phyloP scores from a whole-genome alignment of 2,113 vertebrate genomes.

The Myotis yumanensis region DNA sequence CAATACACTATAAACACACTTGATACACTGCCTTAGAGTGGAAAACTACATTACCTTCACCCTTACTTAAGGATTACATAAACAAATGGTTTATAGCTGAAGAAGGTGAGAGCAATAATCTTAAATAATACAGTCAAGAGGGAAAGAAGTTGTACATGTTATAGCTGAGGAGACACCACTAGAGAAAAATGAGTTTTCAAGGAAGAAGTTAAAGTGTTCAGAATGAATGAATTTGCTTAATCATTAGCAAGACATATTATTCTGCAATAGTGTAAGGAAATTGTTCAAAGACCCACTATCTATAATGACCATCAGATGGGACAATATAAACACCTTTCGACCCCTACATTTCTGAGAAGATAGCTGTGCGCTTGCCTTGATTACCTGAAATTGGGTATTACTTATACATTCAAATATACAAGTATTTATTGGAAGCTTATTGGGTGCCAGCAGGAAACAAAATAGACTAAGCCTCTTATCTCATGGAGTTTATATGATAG shows the following conservation, averaged over 20 bases:
- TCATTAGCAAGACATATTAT: neutral
- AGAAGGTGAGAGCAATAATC: neutral
- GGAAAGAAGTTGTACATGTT: neutral
- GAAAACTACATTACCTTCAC: neutral
- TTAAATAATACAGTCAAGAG: neutral
- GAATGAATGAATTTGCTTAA: neutral
- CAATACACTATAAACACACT: neutral
- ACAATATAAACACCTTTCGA: neutral
- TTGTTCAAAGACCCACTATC: neutral
- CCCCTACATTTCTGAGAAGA: neutral
- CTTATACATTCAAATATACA: conserved; percentile 6
- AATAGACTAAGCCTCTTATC: neutral
- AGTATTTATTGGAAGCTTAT: neutral
- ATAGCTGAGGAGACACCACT: neutral
- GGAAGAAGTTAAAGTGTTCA: neutral
- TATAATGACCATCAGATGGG: neutral
- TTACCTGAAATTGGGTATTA: conserved; percentile 10
- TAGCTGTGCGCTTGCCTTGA: neutral
- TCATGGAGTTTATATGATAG: neutral
- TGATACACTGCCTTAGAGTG: neutral
- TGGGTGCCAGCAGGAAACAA: neutral
- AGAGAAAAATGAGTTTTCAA: neutral
- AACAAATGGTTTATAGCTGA: neutral
- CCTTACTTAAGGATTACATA: neutral
- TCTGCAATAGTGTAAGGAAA: neutral